These are phyloP conservation scores for Tyto alba DNA, from an alignment of 2,113 vertebrate genomes.

Conservation along the genomic window DNA sequence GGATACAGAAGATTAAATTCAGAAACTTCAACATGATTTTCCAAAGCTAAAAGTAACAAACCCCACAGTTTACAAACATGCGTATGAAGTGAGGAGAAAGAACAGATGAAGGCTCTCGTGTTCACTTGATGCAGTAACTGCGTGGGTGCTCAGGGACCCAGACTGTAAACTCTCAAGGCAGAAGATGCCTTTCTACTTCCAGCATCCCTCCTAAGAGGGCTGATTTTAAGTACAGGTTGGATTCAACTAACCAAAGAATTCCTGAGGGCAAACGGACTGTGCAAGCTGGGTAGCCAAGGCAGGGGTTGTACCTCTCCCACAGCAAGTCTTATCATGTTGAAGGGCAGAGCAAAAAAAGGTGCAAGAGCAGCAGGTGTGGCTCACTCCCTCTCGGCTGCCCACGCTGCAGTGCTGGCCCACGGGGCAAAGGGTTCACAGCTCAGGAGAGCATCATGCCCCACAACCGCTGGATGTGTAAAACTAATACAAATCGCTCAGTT, in stretches of 20 bases:
- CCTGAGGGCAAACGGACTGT: background rate
- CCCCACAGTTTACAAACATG: background rate
- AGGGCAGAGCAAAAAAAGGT: background rate
- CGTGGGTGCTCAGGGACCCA: background rate
- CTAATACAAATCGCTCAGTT: accelerated
- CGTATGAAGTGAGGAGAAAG: background rate
- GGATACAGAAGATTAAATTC: background rate
- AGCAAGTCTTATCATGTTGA: background rate
- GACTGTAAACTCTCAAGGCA: background rate
- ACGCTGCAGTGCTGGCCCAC: background rate
- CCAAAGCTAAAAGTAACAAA: background rate
- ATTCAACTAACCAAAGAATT: background rate
- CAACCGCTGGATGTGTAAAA: accelerated
- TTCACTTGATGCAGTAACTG: background rate
- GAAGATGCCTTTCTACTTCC: background rate
- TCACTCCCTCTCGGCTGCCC: background rate
- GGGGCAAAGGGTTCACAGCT: background rate
- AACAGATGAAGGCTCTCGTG: background rate
- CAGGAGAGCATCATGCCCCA: background rate
- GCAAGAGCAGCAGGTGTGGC: background rate
- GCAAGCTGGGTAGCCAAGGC: background rate
- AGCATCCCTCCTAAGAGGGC: background rate
- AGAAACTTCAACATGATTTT: background rate
- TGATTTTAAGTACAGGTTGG: background rate
- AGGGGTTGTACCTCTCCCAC: background rate